phyloP scores from a whole-genome alignment of 2,888 invertebrate genomes.

The Malthinus flaveolus region DNA sequence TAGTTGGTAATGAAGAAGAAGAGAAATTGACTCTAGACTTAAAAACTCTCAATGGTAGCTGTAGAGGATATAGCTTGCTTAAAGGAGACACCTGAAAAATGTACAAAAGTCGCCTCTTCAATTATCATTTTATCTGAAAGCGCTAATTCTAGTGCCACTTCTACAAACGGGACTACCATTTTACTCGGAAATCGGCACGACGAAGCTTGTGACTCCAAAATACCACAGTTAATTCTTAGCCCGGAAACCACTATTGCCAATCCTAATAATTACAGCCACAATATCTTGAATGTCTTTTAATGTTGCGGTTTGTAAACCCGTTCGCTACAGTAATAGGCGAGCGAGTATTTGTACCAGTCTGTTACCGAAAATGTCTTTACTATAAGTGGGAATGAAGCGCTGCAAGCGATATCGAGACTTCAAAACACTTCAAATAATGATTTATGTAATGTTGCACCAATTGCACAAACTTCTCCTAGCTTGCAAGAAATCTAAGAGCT shows the following conservation, averaged over 20 bases:
- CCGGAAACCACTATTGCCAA: not conserved
- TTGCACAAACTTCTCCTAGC: not conserved
- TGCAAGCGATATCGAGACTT: slow-evolving; percentile 19
- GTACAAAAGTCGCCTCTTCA: not conserved
- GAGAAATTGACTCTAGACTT: too few relatives aligned
- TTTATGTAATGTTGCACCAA: slow-evolving; percentile 17
- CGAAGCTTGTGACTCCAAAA: too few relatives aligned
- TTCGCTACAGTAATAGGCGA: too few relatives aligned
- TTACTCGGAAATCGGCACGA: not conserved
- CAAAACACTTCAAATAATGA: slow-evolving; percentile 49
- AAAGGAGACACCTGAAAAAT: not conserved
- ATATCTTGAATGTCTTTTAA: not conserved
- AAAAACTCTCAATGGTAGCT: too few relatives aligned
- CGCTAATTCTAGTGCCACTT: not conserved
- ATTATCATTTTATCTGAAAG: not conserved
- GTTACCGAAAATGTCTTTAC: too few relatives aligned
- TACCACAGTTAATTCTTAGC: too few relatives aligned
- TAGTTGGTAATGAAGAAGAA: too few relatives aligned
- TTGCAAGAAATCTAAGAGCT: too few relatives aligned
- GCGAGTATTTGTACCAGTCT: too few relatives aligned
- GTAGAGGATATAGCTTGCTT: not conserved
- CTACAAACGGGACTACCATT: not conserved
- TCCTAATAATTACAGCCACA: not conserved
- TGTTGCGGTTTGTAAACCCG: too few relatives aligned
- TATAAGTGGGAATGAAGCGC: not conserved